Evolutionary conservation across 2,113 vertebrate species (phyloP).

Genomic region (Fulmarus glacialis): DNA sequence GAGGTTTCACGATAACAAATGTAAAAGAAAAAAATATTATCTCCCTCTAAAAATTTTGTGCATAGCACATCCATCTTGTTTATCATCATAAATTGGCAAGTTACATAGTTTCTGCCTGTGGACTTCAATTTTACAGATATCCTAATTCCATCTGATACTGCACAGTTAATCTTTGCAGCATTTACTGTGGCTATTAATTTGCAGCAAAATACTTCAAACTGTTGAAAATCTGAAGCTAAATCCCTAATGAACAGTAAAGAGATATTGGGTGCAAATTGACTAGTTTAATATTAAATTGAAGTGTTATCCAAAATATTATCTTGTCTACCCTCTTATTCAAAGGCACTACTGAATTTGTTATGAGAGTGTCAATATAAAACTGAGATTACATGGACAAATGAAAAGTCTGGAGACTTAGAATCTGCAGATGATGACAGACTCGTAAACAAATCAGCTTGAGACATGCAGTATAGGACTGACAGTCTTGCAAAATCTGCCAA

Average conservation of each 20-base stretch:
- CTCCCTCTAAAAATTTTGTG: not conserved
- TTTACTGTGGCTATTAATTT: not conserved
- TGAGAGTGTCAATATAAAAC: not conserved
- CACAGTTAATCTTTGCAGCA: not conserved
- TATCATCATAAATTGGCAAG: not conserved
- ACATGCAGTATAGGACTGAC: not conserved
- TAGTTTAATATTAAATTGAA: not conserved
- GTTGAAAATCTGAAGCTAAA: not conserved
- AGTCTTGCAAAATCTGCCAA: not conserved
- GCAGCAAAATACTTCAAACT: not conserved
- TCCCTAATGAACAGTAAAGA: not conserved
- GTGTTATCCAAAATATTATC: not conserved
- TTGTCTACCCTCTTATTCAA: not conserved
- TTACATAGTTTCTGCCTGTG: not conserved
- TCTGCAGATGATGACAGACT: not conserved
- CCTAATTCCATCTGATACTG: not conserved
- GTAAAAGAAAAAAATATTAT: not conserved
- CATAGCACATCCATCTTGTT: not conserved
- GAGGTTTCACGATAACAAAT: not conserved
- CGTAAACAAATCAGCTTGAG: not conserved
- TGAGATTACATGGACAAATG: not conserved
- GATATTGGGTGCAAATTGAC: fast-evolving
- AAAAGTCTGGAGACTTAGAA: not conserved
- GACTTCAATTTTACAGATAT: not conserved
- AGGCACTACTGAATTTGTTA: not conserved